Evolutionary conservation across 2,797 vertebrate genomes (phyloP), one percentile per base, ranked within the genome.

Genomic region (Holocentrus rufus): DNA sequence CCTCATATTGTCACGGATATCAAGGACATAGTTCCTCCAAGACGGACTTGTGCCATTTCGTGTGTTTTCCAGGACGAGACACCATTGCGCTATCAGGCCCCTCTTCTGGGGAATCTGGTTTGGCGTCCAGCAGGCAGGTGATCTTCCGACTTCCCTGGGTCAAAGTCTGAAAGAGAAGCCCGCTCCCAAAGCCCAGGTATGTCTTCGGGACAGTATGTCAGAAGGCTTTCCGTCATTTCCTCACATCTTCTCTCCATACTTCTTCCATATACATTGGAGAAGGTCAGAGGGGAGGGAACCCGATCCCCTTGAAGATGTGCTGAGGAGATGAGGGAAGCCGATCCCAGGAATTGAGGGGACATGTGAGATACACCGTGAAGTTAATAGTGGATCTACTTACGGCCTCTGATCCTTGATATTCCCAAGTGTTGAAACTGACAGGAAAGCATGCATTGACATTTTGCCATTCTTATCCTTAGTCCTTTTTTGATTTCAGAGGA

Each of bases 201-300:
- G 7, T n/a, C 53, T n/a, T n/a, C 27, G 11, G 54, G 47, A 65
- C 36, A 4, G 39, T 20, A 39, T 49, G 39, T 56, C 62, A 72
- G 63, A 49, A 22, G 55, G 52, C 58, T 47, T 65, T 52, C 58
- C 39, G 47, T 66, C 61, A 11, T 59, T 73, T 69, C 68, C 59
- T 69, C 46, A 34, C 30, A 22, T n/a, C 47, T n/a, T 2, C 36
- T 58, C 50, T 49, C n/a, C 18, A 10, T 49, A 20, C 14, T 14
- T 44, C 58, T 22, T 50, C 50, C 27, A 34, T 31, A 39, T 22
- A 42, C 69, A 50, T 2, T 31, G 57, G 63, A 77, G 78, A 79
- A 80, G 74, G 82, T 84, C 82, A 79, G 66, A 79, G 76, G 67
- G 46, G 31, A 63, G 65, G 65, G 31, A 83, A 87, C 53, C 2